Conservation (phyloP, 2,888 invertebrate genomes). For the Machimus atricapillus region DNA sequence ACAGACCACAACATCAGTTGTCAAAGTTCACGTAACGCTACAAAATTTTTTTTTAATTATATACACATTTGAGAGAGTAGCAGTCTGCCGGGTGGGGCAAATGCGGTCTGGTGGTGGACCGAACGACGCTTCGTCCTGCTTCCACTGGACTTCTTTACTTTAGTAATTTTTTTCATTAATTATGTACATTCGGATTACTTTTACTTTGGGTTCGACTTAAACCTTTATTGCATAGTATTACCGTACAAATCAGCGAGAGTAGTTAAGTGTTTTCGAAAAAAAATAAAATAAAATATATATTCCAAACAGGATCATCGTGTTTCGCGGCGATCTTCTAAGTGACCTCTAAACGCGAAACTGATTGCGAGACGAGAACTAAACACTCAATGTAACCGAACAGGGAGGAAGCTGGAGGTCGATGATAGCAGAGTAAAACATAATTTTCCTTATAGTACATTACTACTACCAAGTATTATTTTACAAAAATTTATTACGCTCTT, state of each 20-base stretch:
- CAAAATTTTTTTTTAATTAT: constrained; percentile 46
- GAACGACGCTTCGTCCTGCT: not conserved
- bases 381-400: not conserved
- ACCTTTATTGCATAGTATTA: constrained; percentile 2
- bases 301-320: not conserved
- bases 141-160: constrained; percentile 9
- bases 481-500: constrained; percentile 44
- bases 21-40: constrained; percentile 44
- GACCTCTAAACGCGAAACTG: not conserved
- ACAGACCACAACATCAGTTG: constrained; percentile 46
- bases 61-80: constrained; percentile 46
- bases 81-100: not conserved
- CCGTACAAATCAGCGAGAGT: constrained; percentile 1
- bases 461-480: constrained; percentile 47
- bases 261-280: not conserved
- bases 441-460: constrained; percentile 48
- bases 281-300: not conserved
- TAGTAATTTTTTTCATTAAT: constrained; percentile 27
- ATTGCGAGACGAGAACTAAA: not conserved
- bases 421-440: constrained; percentile 38
- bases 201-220: constrained; percentile 26
- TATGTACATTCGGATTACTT: constrained; percentile 19
- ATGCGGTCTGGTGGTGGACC: not conserved
- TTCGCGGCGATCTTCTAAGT: not conserved
- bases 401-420: constrained; percentile 30